Evolutionary conservation across 1,140 invertebrate species (phyloP), one percentile per base, ranked within the genome.

Genomic region (Muscidifurax raptorellus): DNA sequence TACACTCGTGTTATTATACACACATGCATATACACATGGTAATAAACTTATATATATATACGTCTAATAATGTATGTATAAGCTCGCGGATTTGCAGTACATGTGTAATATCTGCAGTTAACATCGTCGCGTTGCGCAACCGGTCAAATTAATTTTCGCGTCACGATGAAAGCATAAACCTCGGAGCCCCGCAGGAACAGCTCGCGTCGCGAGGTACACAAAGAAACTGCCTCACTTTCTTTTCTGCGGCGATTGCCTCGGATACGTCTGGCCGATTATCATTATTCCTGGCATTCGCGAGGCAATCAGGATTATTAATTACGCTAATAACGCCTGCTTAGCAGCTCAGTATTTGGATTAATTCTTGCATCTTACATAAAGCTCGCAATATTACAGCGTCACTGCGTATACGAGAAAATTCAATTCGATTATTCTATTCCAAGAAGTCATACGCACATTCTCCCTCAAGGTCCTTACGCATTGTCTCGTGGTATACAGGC

Each of bases 111-210:
- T 27, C 66, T 69, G 9, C 22, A 5, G 18, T n/a, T 59, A 7
- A 22, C 18, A 59, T 59, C 32, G 64, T 27, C 18, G 47, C 10
- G 47, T 88, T 88, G 74, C 80, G 40, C 85, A 89, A 89, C 22
- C 15, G 22, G 28, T 18, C 32, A 76, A 86, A 79, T 83, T 86
- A 80, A 86, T 86, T 83, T 82, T 83, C 85, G 28, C 74, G 80
- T 79, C 78, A 80, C 72, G 85, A 27, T 15, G n/a, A 79, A 79
- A 74, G 25, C 64, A 74, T 36, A 83, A 76, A 85, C 52, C 77
- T 59, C 44, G 36, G 30, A 44, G 32, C 22, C 36, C 52, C 66
- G 3, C 13, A n/a, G n/a, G n/a, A n/a, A n/a, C n/a, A n/a, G n/a
- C n/a, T n/a, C n/a, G n/a, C n/a, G n/a, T n/a, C 30, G n/a, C 30